Conservation (phyloP, 2,797 vertebrate species). For the Spinus olivaceus region DNA sequence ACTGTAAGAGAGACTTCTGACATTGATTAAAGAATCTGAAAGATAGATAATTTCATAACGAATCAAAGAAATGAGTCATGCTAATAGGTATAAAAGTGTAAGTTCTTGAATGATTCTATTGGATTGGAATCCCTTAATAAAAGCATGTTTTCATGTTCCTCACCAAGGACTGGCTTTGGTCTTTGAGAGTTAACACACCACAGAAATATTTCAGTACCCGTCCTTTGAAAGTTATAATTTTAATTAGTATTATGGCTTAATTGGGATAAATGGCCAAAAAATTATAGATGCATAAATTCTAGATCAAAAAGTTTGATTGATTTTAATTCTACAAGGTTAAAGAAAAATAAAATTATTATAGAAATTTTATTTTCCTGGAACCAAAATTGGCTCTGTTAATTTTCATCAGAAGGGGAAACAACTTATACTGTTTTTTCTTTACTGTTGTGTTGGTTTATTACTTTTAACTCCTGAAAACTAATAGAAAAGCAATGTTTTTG, state of each 20-base stretch:
- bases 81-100: not conserved
- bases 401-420: not conserved
- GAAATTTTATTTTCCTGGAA: not conserved
- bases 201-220: not conserved
- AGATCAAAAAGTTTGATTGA: not conserved
- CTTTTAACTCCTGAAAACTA: not conserved
- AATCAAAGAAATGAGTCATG: slow-evolving; percentile 12
- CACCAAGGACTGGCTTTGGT: not conserved
- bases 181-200: not conserved
- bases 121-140: not conserved
- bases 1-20: not conserved
- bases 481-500: not conserved
- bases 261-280: not conserved
- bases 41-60: not conserved
- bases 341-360: not conserved
- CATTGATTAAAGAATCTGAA: not conserved
- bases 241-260: not conserved
- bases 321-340: not conserved
- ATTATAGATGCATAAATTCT: not conserved
- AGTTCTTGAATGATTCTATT: slow-evolving; percentile 11
- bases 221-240: not conserved
- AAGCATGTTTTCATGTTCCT: not conserved
- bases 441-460: not conserved
- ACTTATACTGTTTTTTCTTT: not conserved
- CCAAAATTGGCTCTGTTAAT: not conserved